phyloP scores from a whole-genome alignment of 2,888 invertebrate genomes.

The Pammene fasciana region DNA sequence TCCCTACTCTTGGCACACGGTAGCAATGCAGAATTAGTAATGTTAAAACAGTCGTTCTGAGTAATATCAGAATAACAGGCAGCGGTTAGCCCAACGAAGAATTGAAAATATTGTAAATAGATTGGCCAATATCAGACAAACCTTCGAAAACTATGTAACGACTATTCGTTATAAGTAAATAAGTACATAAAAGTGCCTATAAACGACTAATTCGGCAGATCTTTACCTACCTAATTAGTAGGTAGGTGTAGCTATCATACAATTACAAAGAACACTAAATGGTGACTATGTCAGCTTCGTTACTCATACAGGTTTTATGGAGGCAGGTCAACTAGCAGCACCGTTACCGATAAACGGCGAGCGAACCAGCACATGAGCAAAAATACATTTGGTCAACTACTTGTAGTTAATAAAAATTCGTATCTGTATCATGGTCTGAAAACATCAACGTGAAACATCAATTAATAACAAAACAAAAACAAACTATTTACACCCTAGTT shows the following conservation, averaged over 20 bases:
- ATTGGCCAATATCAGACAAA: conserved; percentile 65
- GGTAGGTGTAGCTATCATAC: conserved; percentile 48
- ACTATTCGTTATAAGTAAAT: conserved; percentile 46
- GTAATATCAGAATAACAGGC: conserved; percentile 47
- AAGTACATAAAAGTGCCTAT: conserved; percentile 61
- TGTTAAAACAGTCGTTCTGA: conserved; percentile 28
- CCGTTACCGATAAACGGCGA: conserved; percentile 44
- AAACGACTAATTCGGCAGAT: conserved; percentile 80
- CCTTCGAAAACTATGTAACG: conserved; percentile 69
- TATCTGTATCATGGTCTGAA: conserved; percentile 62
- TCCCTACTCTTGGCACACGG: conserved; percentile 33
- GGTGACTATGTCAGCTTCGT: conserved; percentile 62
- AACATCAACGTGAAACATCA: conserved; percentile 80
- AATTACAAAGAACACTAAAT: conserved; percentile 75
- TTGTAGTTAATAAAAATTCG: conserved; percentile 49
- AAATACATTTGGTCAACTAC: conserved; percentile 31
- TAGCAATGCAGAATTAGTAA: conserved; percentile 34
- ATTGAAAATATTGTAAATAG: conserved; percentile 62
- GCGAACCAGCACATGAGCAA: conserved; percentile 40
- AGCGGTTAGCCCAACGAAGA: conserved; percentile 55
- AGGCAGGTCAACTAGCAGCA: conserved; percentile 41
- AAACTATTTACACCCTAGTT: conserved; percentile 71
- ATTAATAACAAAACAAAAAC: conserved; percentile 78
- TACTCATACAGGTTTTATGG: conserved; percentile 39
- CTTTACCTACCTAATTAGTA: conserved; percentile 63